Evolutionary conservation across 2,888 invertebrate genomes (phyloP).

Genomic region (Harpalus rubripes): DNA sequence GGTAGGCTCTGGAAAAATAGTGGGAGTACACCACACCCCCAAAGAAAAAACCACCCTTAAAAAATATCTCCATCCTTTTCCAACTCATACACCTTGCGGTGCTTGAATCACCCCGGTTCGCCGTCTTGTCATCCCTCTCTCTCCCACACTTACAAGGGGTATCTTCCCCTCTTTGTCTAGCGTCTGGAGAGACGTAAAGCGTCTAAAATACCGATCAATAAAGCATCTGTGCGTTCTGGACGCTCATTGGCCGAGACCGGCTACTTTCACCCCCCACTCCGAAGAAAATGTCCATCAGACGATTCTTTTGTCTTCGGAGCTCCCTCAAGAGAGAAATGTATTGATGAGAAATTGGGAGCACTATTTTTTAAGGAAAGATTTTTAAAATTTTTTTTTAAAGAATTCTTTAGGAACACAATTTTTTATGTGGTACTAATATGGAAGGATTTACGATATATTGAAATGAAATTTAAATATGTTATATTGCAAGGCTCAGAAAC

Average conservation of each 20-base stretch:
- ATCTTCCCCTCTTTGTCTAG: conserved; percentile 20
- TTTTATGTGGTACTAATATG: too few relatives aligned
- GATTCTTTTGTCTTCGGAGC: conserved; percentile 53
- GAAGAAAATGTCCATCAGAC: conserved; percentile 43
- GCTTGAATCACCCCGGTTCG: conserved; percentile 2
- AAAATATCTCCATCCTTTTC: conserved; percentile 27
- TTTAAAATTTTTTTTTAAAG: too few relatives aligned
- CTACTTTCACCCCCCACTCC: neutral
- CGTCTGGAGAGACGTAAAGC: conserved; percentile 60
- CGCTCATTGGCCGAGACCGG: conserved; percentile 63
- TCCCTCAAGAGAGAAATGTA: too few relatives aligned
- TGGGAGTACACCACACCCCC: conserved; percentile 17
- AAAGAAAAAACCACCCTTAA: conserved; percentile 36
- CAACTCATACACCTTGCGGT: conserved; percentile 16
- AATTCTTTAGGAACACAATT: too few relatives aligned
- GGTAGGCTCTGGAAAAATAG: too few relatives aligned
- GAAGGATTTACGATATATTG: too few relatives aligned
- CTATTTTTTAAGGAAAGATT: too few relatives aligned
- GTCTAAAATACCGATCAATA: conserved; percentile 66
- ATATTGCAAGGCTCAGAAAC: too few relatives aligned
- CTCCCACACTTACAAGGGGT: neutral
- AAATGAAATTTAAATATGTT: too few relatives aligned
- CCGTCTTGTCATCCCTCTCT: neutral
- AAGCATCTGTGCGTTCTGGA: conserved; percentile 57
- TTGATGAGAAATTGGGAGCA: too few relatives aligned